Conservation (phyloP, 2,113 vertebrate species). For the Eubucco bourcierii region DNA sequence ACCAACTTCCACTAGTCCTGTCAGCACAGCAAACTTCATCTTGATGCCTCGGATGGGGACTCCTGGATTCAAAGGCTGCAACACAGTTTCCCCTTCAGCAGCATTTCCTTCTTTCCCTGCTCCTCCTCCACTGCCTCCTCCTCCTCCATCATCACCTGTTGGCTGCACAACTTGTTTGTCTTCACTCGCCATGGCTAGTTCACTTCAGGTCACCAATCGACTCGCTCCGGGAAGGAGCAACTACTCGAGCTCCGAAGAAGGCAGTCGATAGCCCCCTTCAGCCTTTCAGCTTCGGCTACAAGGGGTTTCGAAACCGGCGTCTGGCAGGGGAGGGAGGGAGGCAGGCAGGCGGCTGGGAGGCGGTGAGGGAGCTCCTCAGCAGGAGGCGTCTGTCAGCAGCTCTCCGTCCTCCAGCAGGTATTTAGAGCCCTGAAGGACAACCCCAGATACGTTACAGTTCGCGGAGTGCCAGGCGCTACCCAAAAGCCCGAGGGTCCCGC, state of each 20-base stretch:
- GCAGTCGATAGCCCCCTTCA: neutral
- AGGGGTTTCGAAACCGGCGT: neutral
- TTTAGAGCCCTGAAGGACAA: neutral
- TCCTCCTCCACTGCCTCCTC: slow-evolving; percentile 12
- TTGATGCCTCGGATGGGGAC: slow-evolving; percentile 91
- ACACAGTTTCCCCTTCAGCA: slow-evolving; percentile 3
- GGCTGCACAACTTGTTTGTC: slow-evolving; percentile 63
- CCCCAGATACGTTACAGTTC: neutral
- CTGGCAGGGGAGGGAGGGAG: neutral
- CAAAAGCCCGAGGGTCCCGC: neutral
- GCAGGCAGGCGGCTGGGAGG: neutral
- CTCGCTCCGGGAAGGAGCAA: neutral
- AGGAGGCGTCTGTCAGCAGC: neutral
- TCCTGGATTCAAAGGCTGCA: slow-evolving; percentile 80
- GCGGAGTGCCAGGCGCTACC: neutral
- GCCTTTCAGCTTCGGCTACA: neutral
- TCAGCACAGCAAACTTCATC: slow-evolving; percentile 96
- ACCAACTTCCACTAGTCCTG: slow-evolving; percentile 91
- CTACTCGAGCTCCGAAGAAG: neutral
- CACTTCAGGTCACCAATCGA: neutral
- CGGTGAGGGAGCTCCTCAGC: neutral
- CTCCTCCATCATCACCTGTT: slow-evolving; percentile 74
- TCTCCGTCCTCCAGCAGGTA: neutral
- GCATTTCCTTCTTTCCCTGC: slow-evolving; percentile 58
- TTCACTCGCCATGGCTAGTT: slow-evolving; percentile 73